Conservation (phyloP, 2,113 vertebrate species). For the Harpagus bidentatus region DNA sequence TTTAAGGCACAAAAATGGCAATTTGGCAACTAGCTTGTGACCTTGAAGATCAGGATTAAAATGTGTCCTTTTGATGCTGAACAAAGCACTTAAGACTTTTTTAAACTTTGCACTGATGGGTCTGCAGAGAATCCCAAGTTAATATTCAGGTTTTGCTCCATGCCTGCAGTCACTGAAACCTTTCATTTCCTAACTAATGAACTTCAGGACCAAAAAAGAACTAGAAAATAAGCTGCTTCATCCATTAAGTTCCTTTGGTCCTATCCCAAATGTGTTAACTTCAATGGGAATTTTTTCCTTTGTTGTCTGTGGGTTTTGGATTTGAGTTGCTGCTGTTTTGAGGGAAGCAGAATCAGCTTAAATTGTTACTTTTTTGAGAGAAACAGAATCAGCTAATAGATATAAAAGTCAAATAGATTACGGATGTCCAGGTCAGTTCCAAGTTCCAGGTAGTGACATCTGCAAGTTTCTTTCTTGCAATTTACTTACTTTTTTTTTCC, state of each 20-base stretch:
- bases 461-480: not conserved
- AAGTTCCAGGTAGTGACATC: not conserved
- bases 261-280: not conserved
- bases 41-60: not conserved
- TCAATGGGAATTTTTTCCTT: not conserved
- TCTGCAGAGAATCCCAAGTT: not conserved
- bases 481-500: not conserved
- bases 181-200: not conserved
- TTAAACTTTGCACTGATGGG: not conserved
- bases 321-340: not conserved
- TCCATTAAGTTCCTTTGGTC: not conserved
- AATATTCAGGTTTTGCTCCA: not conserved
- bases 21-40: not conserved
- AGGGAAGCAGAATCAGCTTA: not conserved
- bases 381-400: not conserved
- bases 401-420: not conserved
- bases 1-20: not conserved
- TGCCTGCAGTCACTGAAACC: not conserved
- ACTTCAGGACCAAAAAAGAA: not conserved
- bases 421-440: not conserved
- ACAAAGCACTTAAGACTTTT: not conserved
- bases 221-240: not conserved
- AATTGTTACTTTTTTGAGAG: not conserved
- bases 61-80: not conserved
- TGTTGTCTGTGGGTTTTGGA: not conserved